These are phyloP conservation scores for Chymomyza fuscimana DNA, from an alignment of 2,888 invertebrate genomes.

Conservation along the genomic window DNA sequence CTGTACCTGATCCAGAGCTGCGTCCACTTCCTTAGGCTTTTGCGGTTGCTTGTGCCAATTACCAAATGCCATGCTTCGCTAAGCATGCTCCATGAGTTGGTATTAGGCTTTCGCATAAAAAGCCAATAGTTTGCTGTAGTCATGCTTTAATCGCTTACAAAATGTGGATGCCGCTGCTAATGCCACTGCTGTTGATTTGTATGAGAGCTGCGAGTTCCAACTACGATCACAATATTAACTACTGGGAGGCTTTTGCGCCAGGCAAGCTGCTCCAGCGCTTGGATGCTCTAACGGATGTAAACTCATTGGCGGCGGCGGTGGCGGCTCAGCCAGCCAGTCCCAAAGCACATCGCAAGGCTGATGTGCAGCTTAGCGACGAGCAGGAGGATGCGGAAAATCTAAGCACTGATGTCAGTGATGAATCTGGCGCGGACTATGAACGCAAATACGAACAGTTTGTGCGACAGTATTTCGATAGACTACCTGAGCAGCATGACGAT, in stretches of 20 bases:
- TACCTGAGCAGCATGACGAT: conserved; percentile 30
- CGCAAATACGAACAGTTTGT: conserved; percentile 77
- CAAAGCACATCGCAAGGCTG: conserved; percentile 13
- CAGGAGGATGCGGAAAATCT: conserved; percentile 6
- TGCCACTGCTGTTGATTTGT: conserved; percentile 35
- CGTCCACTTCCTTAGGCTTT: conserved; percentile 35
- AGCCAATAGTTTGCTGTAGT: conserved; percentile 7
- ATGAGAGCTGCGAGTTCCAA: conserved; percentile 8
- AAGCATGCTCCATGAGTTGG: conserved; percentile 12
- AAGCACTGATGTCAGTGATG: conserved; percentile 35
- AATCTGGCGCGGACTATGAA: conserved; percentile 71
- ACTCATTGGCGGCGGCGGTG: neutral
- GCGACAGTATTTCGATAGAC: conserved; percentile 79
- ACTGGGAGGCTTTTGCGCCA: conserved; percentile 65
- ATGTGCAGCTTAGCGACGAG: conserved; percentile 17
- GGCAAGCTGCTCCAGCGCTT: conserved; percentile 59
- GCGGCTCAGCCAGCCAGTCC: neutral
- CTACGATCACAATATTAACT: conserved; percentile 58
- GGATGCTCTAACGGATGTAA: conserved; percentile 45
- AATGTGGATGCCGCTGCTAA: conserved; percentile 39
- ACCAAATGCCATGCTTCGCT: conserved; percentile 20
- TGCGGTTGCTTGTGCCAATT: conserved; percentile 30
- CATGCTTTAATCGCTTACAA: conserved; percentile 15
- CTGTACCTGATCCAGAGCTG: neutral
- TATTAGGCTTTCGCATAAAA: conserved; percentile 28